A percentile compares a stretch with the other conserved stretches of the same genome.
Evolutionary conservation across 1,140 invertebrate genomes (phyloP).

Genomic region (Hylaeus volcanicus): DNA sequence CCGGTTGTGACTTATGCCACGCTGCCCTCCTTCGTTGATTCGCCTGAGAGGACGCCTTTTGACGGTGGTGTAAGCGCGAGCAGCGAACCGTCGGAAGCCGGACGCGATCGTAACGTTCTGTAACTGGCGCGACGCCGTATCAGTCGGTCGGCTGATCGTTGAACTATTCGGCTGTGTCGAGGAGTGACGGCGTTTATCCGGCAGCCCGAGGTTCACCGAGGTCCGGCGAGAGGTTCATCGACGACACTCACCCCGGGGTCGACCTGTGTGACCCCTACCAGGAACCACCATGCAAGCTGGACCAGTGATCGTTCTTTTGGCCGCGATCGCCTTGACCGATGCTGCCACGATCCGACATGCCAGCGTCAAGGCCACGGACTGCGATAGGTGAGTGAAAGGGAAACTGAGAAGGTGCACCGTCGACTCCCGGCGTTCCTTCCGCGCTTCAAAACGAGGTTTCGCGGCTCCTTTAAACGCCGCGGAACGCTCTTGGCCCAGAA

Average conservation of each 20-base stretch:
- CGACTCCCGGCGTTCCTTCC: not conserved
- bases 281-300: constrained; percentile 13
- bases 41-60: not conserved
- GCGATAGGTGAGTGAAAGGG: constrained; percentile 64
- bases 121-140: constrained; percentile 24
- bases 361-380: constrained; percentile 50
- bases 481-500: constrained; percentile 23
- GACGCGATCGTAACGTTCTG: constrained; percentile 28
- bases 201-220: not conserved
- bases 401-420: constrained; percentile 12
- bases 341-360: constrained; percentile 23
- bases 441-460: not conserved
- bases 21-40: no score
- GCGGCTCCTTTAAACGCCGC: not conserved
- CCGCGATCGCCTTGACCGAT: constrained; percentile 30
- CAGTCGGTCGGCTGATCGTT: constrained; percentile 44
- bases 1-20: not conserved
- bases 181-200: not conserved
- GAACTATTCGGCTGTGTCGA: constrained; percentile 20
- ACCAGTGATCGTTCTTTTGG: constrained; percentile 18
- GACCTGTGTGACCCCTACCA: not conserved
- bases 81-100: constrained; percentile 35
- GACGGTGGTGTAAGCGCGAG: not conserved
- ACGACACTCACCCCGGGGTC: not conserved
- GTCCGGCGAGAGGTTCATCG: not conserved